Base-by-base conservation (phyloP, 2,113 vertebrate genomes). In the Pterocles gutturalis region DNA sequence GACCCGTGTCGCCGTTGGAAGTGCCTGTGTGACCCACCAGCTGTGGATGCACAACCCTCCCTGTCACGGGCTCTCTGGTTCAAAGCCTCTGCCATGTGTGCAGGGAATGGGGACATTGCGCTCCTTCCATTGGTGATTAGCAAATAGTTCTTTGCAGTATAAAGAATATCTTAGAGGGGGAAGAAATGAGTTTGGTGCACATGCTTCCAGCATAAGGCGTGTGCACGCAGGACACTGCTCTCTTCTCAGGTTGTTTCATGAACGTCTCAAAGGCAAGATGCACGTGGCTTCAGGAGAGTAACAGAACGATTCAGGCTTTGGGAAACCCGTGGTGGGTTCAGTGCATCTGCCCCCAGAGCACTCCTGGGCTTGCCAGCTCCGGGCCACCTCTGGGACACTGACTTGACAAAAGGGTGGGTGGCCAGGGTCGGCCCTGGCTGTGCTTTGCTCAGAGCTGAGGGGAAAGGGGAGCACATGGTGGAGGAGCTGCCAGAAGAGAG, bases 211-310 rank as follows among this genome's bases (percentile, higher is more conserved):
- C 24, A 5, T 21, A n/a, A 78, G 46, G 0, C 0, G 36, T 51
- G 53, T 2, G 4, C 5, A 6, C 51, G n/a, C 0, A 0, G 60
- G 60, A 53, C 20, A 1, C 46, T 71, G 19, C 21, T 69, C 28
- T 69, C 14, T 48, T 70, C 58, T 61, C 45, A 31, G 31, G 4
- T 43, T 14, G 13, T 4, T 49, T 17, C 21, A 38, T 43, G 55
- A 51, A 36, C 0, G 0, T 67, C 54, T 72, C 31, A 25, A 73
- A 93, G 36, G 46, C 61, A 70, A 73, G 67, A 28, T 0, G 11
- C 28, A 13, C 0, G 0, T 76, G 71, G 33, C 24, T 77, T 88
- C 36, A 60, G 89, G 58, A 53, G 43, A 67, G 46, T 13, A 38
- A 66, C 0, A 5, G 55, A 61, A 45, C 0, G 9, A 7, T 29